A percentile compares a stretch with the other conserved stretches of the same genome.
Evolutionary conservation across 2,797 vertebrate species (phyloP).

Genomic region (Smutsia temminckii): DNA sequence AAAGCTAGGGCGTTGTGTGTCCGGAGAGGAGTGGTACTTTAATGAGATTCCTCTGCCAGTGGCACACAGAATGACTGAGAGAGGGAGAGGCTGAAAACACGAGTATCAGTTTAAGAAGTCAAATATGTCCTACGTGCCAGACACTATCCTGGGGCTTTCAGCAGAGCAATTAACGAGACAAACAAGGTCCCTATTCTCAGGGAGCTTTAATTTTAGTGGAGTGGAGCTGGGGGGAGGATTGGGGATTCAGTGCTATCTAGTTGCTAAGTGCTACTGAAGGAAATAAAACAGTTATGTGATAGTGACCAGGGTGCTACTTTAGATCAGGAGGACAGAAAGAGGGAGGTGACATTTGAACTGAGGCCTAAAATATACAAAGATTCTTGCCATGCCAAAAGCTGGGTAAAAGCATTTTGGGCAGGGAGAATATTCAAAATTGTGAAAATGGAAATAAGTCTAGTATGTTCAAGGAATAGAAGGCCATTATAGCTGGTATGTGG

Average conservation of each 20-base stretch:
- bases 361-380: neutral
- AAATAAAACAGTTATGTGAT: neutral
- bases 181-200: neutral
- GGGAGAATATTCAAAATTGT: neutral
- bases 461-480: neutral
- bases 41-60: neutral
- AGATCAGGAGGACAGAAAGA: neutral
- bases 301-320: neutral
- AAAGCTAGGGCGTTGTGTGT: neutral
- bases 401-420: neutral
- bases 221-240: neutral
- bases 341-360: neutral
- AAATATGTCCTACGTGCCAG: neutral
- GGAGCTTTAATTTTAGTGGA: neutral
- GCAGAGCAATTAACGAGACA: neutral
- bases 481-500: neutral
- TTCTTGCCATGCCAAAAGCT: neutral
- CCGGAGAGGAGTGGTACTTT: neutral
- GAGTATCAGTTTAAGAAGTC: neutral
- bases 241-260: neutral
- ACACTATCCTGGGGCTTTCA: neutral
- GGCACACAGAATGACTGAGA: neutral
- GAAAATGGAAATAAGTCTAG: slow-evolving; percentile 5
- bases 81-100: neutral
- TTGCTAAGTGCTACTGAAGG: neutral